Conservation (phyloP, 2,888 invertebrate genomes). For the Sarcophaga rosellei region DNA sequence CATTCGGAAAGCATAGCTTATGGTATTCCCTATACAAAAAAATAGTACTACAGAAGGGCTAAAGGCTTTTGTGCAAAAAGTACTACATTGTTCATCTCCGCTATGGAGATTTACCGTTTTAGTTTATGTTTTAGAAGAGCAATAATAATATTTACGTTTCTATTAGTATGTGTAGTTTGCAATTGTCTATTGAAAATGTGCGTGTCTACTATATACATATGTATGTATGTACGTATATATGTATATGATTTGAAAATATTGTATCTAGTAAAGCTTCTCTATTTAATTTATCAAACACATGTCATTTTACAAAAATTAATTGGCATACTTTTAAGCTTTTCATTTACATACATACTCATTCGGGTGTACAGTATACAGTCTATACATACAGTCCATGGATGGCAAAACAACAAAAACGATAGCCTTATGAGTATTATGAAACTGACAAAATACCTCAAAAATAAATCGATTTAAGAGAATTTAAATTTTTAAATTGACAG, state of each 20-base stretch:
- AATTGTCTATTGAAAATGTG: not conserved
- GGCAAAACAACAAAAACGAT: not conserved
- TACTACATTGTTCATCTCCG: no score
- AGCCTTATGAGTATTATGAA: not conserved
- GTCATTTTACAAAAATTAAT: constrained; percentile 14
- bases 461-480: not conserved
- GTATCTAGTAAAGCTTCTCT: not conserved
- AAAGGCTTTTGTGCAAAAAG: no score
- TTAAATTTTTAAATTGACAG: not conserved
- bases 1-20: no score
- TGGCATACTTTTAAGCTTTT: constrained; percentile 1
- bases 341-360: not conserved
- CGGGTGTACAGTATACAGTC: not conserved
- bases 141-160: not conserved
- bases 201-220: not conserved
- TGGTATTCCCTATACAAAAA: no score
- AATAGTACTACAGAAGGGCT: no score
- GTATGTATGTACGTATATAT: not conserved
- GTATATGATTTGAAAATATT: not conserved
- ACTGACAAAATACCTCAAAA: not conserved
- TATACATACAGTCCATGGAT: not conserved
- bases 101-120: not conserved
- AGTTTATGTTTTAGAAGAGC: not conserved
- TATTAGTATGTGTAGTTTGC: not conserved
- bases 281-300: not conserved